phyloP scores from a whole-genome alignment of 2,113 vertebrate species.

The Pygoscelis antarcticus region DNA sequence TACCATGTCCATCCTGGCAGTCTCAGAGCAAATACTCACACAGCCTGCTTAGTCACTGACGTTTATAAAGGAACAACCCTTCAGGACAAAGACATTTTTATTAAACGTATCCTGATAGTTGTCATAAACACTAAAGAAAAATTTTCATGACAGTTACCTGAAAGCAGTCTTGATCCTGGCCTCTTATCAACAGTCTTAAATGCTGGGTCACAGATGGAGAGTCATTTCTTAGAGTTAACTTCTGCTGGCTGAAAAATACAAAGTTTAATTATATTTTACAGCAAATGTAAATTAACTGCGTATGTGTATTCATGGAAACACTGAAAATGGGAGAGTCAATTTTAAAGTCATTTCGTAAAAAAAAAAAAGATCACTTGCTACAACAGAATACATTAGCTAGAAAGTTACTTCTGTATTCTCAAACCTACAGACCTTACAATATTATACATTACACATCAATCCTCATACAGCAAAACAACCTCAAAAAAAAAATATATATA shows the following conservation, averaged over 20 bases:
- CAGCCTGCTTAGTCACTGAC: neutral
- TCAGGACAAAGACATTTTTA: neutral
- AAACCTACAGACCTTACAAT: neutral
- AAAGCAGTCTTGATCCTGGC: constrained; percentile 96
- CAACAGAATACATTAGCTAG: neutral
- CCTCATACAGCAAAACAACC: neutral
- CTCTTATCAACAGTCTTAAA: constrained; percentile 88
- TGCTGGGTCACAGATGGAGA: constrained; percentile 81
- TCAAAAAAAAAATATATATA: neutral
- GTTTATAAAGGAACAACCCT: neutral
- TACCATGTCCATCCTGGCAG: neutral
- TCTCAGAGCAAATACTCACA: neutral
- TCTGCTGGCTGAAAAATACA: constrained; percentile 85
- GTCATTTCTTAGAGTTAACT: constrained; percentile 89
- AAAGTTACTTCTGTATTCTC: neutral
- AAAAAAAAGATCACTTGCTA: neutral
- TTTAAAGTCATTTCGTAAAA: neutral
- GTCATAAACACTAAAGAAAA: neutral
- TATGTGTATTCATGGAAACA: neutral
- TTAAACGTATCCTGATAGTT: neutral
- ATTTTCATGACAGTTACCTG: constrained; percentile 77
- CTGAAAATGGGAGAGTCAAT: neutral
- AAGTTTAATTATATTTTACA: neutral
- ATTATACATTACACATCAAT: neutral
- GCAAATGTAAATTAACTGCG: neutral